A percentile compares a stretch with the other conserved stretches of the same genome.
These are phyloP conservation scores for Ophiothrix spiculata DNA, from an alignment of 35 echinoderm and acorn worm species.

Conservation along the genomic window DNA sequence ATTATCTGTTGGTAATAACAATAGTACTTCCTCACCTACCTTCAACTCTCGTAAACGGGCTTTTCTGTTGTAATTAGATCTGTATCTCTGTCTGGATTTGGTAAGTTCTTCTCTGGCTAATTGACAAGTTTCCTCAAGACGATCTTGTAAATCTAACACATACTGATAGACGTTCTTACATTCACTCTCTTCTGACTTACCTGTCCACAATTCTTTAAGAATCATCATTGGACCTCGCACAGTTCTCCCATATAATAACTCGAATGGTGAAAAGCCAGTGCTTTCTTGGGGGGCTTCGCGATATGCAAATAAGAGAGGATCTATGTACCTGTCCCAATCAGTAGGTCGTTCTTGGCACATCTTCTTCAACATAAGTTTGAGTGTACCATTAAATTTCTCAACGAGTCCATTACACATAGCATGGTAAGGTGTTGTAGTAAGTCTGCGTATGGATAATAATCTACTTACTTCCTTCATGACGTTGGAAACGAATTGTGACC, in stretches of 20 bases:
- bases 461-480: slow-evolving; percentile 28
- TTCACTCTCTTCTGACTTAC: not conserved
- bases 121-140: slow-evolving; percentile 52
- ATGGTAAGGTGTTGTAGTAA: slow-evolving; percentile 41
- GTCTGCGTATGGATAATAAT: slow-evolving; percentile 9
- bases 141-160: slow-evolving; percentile 30
- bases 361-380: slow-evolving; percentile 43
- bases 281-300: slow-evolving; percentile 49
- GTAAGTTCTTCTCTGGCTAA: slow-evolving; percentile 33
- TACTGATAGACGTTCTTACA: slow-evolving; percentile 58
- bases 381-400: slow-evolving; percentile 51
- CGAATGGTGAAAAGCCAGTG: slow-evolving; percentile 57
- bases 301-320: slow-evolving; percentile 43
- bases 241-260: slow-evolving; percentile 49
- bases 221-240: slow-evolving; percentile 56
- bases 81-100: slow-evolving; percentile 19
- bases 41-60: slow-evolving; percentile 29
- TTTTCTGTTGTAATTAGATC: slow-evolving; percentile 41
- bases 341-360: slow-evolving; percentile 45
- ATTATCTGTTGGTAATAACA: slow-evolving; percentile 51
- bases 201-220: slow-evolving; percentile 66
- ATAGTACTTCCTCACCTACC: slow-evolving; percentile 50
- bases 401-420: slow-evolving; percentile 27
- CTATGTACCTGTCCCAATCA: slow-evolving; percentile 60
- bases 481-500: slow-evolving; percentile 33